Percentiles rank a stretch among this genome's conserved stretches.
These are phyloP conservation scores for Drosophila ercepeae DNA, from an alignment of 1,140 invertebrate genomes.

Conservation along the genomic window DNA sequence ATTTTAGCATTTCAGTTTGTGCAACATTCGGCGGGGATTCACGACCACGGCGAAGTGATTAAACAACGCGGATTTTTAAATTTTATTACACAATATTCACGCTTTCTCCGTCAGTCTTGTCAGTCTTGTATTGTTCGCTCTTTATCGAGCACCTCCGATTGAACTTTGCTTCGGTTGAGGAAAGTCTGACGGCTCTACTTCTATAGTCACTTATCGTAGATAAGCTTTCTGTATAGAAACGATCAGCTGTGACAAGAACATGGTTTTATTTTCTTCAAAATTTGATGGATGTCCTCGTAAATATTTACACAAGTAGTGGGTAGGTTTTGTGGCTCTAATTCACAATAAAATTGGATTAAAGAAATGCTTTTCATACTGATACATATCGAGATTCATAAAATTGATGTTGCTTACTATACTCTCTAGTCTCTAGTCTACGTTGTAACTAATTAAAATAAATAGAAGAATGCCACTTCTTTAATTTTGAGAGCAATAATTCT, in stretches of 20 bases:
- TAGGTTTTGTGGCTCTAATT: background rate
- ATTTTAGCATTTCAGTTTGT: slow-evolving; percentile 22
- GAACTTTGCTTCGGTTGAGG: slow-evolving; percentile 33
- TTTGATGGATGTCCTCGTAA: slow-evolving; percentile 11
- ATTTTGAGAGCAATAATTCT: background rate
- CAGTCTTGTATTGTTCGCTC: slow-evolving; percentile 10
- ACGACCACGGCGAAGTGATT: slow-evolving; percentile 14
- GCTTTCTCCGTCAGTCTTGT: background rate
- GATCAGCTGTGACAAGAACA: slow-evolving; percentile 16
- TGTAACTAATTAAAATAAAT: background rate
- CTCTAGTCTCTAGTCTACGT: background rate
- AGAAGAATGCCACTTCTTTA: background rate
- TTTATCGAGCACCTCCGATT: slow-evolving; percentile 30
- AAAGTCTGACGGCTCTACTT: slow-evolving; percentile 26
- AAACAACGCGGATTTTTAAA: slow-evolving; percentile 1
- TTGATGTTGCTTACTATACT: background rate
- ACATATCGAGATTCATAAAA: no score
- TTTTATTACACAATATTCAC: slow-evolving; percentile 35
- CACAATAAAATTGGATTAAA: background rate
- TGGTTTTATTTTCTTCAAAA: slow-evolving; percentile 9
- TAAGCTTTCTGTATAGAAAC: slow-evolving; percentile 16
- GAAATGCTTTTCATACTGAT: background rate
- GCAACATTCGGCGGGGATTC: slow-evolving; percentile 29
- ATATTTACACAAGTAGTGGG: slow-evolving; percentile 18
- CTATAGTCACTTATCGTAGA: background rate